Percentiles rank a stretch among this genome's conserved stretches.
Conservation (phyloP, 2,797 vertebrate genomes). For the Cacajao melanocephalus region DNA sequence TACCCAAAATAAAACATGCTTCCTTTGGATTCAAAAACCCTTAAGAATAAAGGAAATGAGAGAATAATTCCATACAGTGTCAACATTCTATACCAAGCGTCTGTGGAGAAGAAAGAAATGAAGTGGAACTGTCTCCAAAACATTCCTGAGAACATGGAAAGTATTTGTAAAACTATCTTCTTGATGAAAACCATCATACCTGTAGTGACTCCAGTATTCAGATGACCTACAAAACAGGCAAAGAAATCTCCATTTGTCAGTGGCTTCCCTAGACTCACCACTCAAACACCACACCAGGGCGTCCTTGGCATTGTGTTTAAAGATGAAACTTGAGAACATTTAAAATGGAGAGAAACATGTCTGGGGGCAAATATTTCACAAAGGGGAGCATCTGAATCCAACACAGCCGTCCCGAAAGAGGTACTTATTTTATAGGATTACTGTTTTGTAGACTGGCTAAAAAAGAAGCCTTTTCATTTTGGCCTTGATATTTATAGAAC, state of each 20-base stretch:
- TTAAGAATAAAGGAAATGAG: not conserved
- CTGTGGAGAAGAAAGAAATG: not conserved
- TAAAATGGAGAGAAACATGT: not conserved
- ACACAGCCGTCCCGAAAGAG: not conserved
- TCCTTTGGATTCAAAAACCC: not conserved
- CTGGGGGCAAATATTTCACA: not conserved
- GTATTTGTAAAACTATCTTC: not conserved
- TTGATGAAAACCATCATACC: not conserved
- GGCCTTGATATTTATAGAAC: not conserved
- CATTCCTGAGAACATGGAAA: not conserved
- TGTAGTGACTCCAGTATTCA: not conserved
- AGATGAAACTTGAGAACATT: not conserved
- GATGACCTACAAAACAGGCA: not conserved
- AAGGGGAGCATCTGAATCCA: not conserved
- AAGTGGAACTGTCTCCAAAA: not conserved
- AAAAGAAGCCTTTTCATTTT: conserved; percentile 19
- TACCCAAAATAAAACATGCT: not conserved
- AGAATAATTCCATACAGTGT: not conserved
- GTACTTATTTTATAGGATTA: not conserved
- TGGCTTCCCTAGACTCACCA: not conserved
- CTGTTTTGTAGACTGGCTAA: not conserved
- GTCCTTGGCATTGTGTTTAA: not conserved
- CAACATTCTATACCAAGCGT: not conserved
- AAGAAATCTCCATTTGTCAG: not conserved
- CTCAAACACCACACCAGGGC: not conserved